These are phyloP conservation scores for Drosophila burlai DNA, from an alignment of 1,140 invertebrate genomes.

Conservation along the genomic window DNA sequence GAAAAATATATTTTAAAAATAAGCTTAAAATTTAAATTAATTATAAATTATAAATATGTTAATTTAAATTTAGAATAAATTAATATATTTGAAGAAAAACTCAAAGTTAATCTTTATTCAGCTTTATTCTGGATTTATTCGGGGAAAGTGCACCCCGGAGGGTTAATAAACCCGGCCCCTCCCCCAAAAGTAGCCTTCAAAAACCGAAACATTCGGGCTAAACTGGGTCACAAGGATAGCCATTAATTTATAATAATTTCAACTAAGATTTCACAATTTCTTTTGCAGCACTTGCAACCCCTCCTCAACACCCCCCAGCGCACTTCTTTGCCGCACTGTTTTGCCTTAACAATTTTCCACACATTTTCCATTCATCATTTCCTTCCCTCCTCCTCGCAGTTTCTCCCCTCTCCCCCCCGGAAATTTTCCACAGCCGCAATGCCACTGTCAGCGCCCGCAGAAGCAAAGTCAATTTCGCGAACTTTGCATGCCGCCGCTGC, in stretches of 20 bases:
- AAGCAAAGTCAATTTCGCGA: conserved; percentile 83
- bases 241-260: conserved; percentile 85
- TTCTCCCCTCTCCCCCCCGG: not conserved
- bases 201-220: conserved; percentile 52
- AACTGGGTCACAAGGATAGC: conserved; percentile 84
- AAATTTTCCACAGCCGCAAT: conserved; percentile 33
- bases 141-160: not conserved
- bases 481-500: conserved; percentile 66
- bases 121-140: too few relatives aligned
- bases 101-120: too few relatives aligned
- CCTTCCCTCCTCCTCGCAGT: not conserved
- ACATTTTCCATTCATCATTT: conserved; percentile 82
- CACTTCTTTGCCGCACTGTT: conserved; percentile 18
- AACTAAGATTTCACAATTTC: conserved; percentile 81
- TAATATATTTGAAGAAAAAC: not conserved
- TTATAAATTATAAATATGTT: not conserved
- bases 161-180: not conserved
- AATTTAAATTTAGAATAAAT: not conserved
- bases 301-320: too few relatives aligned
- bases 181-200: conserved; percentile 16
- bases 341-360: conserved; percentile 75
- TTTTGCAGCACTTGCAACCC: conserved; percentile 37
- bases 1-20: not conserved
- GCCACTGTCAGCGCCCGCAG: conserved; percentile 79
- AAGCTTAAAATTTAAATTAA: not conserved